Evolutionary conservation across 2,113 vertebrate species (phyloP).

Genomic region (Oncorhynchus clarkii): DNA sequence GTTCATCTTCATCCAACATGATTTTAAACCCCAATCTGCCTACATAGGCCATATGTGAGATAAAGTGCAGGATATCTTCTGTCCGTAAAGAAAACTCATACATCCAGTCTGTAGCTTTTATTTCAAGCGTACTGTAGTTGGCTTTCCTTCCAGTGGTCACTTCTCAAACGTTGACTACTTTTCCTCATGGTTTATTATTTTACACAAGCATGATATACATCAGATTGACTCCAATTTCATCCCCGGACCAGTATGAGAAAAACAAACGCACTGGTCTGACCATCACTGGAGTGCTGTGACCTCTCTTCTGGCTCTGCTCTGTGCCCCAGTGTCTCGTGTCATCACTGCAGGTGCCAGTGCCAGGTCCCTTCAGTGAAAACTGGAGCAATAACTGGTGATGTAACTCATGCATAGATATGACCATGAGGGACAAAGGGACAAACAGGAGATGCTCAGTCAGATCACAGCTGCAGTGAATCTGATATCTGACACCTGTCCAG

Average conservation of each 20-base stretch:
- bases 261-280: background rate
- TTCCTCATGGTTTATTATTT: slow-evolving; percentile 18
- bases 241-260: background rate
- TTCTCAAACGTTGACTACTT: slow-evolving; percentile 51
- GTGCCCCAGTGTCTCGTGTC: background rate
- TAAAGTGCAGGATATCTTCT: slow-evolving; percentile 25
- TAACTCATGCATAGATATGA: slow-evolving; percentile 7
- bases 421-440: background rate
- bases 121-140: slow-evolving; percentile 31
- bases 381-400: slow-evolving; percentile 2
- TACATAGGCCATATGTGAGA: background rate
- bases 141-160: slow-evolving; percentile 37
- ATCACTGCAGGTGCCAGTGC: background rate
- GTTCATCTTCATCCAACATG: background rate
- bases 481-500: background rate
- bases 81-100: slow-evolving; percentile 40
- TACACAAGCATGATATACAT: slow-evolving; percentile 5
- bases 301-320: background rate
- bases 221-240: slow-evolving; percentile 6
- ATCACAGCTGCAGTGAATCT: slow-evolving; percentile 9
- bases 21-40: background rate
- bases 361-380: background rate
- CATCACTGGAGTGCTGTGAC: background rate
- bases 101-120: slow-evolving; percentile 31
- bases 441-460: background rate